Percentiles rank a stretch among this genome's conserved stretches.
phyloP scores from a whole-genome alignment of 2,888 invertebrate species.

The Cryptosula pallasiana region DNA sequence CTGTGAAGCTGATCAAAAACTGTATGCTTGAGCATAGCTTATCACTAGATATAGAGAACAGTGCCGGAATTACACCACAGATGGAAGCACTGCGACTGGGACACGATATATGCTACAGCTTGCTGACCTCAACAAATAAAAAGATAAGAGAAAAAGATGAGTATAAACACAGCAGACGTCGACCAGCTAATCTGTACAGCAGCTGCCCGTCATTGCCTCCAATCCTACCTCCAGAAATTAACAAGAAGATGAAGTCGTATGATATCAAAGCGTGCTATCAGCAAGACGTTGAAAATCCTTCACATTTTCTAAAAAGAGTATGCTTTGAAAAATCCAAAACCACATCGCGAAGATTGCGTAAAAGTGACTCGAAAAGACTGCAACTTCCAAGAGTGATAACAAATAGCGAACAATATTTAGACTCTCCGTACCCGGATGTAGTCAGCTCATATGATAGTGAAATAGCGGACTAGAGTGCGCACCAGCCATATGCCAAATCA shows the following conservation, averaged over 20 bases:
- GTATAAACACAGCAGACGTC: background rate
- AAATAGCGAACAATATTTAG: background rate
- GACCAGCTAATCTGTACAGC: background rate
- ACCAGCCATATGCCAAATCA: background rate
- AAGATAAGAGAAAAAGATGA: background rate
- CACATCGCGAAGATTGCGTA: too few species aligned
- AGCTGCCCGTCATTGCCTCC: background rate
- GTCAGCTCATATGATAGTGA: too few species aligned
- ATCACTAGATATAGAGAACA: slow-evolving; percentile 32
- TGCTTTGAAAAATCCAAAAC: too few species aligned
- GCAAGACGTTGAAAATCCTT: background rate
- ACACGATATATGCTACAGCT: slow-evolving; percentile 35
- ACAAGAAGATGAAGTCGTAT: background rate
- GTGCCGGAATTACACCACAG: slow-evolving; percentile 32
- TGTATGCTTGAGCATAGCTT: slow-evolving; percentile 31
- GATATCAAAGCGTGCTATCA: background rate
- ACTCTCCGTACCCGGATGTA: too few species aligned
- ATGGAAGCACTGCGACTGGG: slow-evolving; percentile 34
- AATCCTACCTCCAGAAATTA: background rate
- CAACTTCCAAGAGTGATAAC: background rate
- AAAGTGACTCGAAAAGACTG: background rate
- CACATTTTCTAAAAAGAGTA: background rate
- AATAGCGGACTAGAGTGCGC: too few species aligned
- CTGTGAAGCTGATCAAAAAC: slow-evolving; percentile 33
- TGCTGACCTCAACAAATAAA: slow-evolving; percentile 28